These are phyloP conservation scores for Bombus balteatus DNA, from an alignment of 1,140 invertebrate genomes.

Conservation along the genomic window DNA sequence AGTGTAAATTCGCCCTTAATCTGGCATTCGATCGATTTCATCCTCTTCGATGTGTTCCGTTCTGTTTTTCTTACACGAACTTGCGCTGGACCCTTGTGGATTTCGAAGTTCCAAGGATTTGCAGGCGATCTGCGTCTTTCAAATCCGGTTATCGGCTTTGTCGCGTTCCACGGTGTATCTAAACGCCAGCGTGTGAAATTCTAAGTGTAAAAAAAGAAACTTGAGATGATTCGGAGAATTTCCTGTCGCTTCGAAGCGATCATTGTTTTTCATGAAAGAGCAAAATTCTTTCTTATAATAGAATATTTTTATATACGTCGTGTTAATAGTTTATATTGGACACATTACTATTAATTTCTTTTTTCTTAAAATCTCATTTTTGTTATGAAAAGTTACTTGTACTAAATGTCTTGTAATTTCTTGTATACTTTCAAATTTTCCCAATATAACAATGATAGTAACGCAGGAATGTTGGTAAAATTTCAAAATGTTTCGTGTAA, in stretches of 20 bases:
- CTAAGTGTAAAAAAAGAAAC: neutral
- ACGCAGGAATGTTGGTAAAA: neutral
- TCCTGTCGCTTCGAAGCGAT: no score
- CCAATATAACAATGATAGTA: no score
- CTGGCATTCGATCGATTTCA: neutral
- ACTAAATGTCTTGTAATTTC: no score
- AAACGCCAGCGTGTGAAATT: neutral
- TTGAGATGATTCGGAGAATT: neutral
- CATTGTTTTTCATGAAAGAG: no score
- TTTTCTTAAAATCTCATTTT: no score
- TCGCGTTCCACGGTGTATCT: neutral
- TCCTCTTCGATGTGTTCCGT: neutral
- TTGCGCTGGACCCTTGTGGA: neutral
- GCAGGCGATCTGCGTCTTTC: neutral
- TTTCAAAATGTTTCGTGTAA: neutral
- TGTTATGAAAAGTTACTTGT: no score
- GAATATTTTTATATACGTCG: no score
- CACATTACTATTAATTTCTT: no score
- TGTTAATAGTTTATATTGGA: no score
- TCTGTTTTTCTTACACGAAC: constrained; percentile 33
- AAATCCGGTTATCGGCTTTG: neutral
- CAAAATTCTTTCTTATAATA: no score
- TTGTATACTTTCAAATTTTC: no score
- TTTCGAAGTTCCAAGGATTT: neutral
- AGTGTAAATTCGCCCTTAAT: no score